A percentile compares a stretch with the other conserved stretches of the same genome.
Evolutionary conservation across 2,888 invertebrate species (phyloP).

Genomic region (Hoplodrina blanda): DNA sequence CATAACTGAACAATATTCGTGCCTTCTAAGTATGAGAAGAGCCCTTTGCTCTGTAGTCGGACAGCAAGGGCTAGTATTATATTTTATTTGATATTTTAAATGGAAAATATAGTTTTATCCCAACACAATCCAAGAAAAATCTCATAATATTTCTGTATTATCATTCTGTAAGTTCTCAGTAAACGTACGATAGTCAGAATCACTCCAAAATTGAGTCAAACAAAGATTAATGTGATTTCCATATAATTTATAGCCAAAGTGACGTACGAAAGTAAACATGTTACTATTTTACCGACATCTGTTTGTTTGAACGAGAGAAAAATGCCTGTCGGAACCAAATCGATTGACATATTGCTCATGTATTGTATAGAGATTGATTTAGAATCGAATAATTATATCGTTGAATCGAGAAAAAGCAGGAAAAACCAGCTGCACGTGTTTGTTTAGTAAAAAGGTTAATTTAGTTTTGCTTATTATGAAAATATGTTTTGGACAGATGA

Average conservation of each 20-base stretch:
- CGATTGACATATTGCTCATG: conserved; percentile 84
- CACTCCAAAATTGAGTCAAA: conserved; percentile 56
- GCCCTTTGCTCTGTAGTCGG: too few relatives aligned
- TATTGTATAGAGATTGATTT: conserved; percentile 81
- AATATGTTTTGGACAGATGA: conserved; percentile 26
- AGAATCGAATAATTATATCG: conserved; percentile 72
- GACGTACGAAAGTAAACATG: conserved; percentile 83
- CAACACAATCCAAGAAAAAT: conserved; percentile 28
- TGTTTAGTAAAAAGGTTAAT: conserved; percentile 42
- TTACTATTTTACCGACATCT: conserved; percentile 72
- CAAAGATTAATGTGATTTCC: conserved; percentile 71
- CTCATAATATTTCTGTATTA: conserved; percentile 42
- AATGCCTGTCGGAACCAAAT: conserved; percentile 79
- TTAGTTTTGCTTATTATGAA: conserved; percentile 28
- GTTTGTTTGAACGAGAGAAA: conserved; percentile 82
- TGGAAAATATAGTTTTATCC: neutral
- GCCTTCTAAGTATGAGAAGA: too few relatives aligned
- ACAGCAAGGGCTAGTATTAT: too few relatives aligned
- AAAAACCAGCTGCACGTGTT: conserved; percentile 60
- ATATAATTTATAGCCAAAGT: conserved; percentile 74
- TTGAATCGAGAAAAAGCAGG: conserved; percentile 46
- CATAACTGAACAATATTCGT: too few relatives aligned
- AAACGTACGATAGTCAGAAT: conserved; percentile 31
- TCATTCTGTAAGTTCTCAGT: conserved; percentile 27
- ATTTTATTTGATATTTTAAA: too few relatives aligned